These are phyloP conservation scores for Dasyprocta punctata DNA, from an alignment of 2,113 vertebrate genomes.

Conservation along the genomic window DNA sequence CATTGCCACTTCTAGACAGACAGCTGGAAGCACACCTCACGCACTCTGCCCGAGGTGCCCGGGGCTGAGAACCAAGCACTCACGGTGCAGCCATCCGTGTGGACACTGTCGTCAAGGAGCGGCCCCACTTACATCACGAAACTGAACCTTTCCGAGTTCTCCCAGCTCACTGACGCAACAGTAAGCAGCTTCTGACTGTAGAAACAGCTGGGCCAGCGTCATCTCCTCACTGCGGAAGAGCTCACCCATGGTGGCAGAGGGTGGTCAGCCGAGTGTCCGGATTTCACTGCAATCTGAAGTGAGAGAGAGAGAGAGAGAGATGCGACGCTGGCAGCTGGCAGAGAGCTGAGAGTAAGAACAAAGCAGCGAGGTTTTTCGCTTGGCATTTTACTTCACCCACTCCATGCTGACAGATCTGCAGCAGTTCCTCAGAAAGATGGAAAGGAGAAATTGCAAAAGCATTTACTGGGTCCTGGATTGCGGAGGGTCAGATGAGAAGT, in stretches of 20 bases:
- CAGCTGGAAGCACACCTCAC: background rate
- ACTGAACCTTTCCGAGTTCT: conserved; percentile 98
- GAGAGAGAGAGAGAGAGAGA: conserved; percentile 57
- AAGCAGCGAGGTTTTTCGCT: background rate
- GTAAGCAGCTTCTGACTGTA: conserved; percentile 98
- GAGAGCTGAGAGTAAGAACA: conserved; percentile 22
- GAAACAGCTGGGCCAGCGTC: conserved; percentile 98
- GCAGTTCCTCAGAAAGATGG: conserved; percentile 3
- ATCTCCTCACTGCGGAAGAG: conserved; percentile 99
- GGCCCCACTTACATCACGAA: conserved; percentile 94
- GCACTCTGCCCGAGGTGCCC: background rate
- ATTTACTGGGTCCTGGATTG: background rate
- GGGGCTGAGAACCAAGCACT: conserved; percentile 27
- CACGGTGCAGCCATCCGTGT: background rate
- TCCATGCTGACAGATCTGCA: background rate
- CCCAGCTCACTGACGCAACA: conserved; percentile 98
- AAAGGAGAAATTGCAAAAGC: conserved; percentile 46
- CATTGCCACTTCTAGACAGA: conserved; percentile 9
- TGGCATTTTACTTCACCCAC: background rate
- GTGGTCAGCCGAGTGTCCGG: background rate
- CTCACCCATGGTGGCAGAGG: conserved; percentile 92
- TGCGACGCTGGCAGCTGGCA: background rate
- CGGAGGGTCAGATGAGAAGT: conserved; percentile 27
- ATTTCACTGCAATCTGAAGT: conserved; percentile 66
- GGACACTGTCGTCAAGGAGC: background rate